These are phyloP conservation scores for Morinoia aosen DNA, from an alignment of 2,888 invertebrate species.

Conservation along the genomic window DNA sequence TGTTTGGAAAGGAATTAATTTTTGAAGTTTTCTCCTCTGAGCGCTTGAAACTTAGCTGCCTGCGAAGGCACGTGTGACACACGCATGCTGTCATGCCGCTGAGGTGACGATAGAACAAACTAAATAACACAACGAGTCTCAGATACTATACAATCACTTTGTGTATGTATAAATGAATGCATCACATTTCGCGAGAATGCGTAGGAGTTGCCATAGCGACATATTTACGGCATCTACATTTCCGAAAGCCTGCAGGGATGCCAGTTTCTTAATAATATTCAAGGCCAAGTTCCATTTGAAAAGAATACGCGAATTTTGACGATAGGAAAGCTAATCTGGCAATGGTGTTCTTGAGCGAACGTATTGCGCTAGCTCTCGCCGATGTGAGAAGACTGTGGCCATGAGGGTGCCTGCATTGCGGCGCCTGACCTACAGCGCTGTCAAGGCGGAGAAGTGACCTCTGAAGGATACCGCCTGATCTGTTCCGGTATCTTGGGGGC, in stretches of 20 bases:
- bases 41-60: neutral
- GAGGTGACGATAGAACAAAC: neutral
- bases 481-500: neutral
- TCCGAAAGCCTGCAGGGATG: neutral
- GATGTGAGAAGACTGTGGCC: neutral
- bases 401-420: conserved; percentile 1
- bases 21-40: neutral
- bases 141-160: neutral
- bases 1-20: neutral
- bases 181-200: too few species aligned
- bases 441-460: neutral
- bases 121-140: neutral
- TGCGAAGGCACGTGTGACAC: neutral
- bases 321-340: too few species aligned
- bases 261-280: too few species aligned
- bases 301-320: too few species aligned
- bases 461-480: neutral
- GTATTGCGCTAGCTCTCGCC: neutral
- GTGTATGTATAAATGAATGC: too few species aligned
- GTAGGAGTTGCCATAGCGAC: too few species aligned
- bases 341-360: too few species aligned
- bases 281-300: too few species aligned
- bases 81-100: neutral
- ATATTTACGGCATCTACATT: neutral
- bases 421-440: neutral